Percentiles rank a stretch among this genome's conserved stretches.
phyloP scores from a whole-genome alignment of 2,797 vertebrate species.

The Dromococcyx pavoninus region DNA sequence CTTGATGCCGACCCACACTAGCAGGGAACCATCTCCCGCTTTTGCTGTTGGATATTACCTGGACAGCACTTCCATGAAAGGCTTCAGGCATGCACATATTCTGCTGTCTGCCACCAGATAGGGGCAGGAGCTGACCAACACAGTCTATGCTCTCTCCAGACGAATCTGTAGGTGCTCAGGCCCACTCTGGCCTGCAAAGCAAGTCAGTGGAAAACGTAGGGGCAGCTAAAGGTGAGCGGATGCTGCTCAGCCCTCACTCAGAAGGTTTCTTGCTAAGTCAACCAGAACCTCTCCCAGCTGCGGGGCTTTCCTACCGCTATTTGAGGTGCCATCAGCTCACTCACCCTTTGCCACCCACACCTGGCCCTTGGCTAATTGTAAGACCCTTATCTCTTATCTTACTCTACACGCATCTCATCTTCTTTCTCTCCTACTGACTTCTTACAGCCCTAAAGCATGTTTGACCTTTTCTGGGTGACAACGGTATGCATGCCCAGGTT shows the following conservation, averaged over 20 bases:
- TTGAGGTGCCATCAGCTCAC: background rate
- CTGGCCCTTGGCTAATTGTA: background rate
- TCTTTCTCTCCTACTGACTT: constrained; percentile 20
- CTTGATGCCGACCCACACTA: background rate
- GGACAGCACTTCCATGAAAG: background rate
- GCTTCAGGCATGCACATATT: background rate
- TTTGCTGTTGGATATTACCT: background rate
- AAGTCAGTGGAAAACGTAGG: background rate
- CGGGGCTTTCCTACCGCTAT: background rate
- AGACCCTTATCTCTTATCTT: constrained; percentile 28
- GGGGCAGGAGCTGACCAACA: background rate
- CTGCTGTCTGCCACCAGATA: background rate
- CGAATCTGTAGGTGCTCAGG: background rate
- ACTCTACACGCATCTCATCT: background rate
- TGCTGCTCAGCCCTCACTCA: background rate
- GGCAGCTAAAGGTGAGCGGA: background rate
- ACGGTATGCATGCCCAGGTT: background rate
- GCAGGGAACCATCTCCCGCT: background rate
- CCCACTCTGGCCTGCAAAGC: background rate
- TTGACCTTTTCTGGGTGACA: constrained; percentile 10
- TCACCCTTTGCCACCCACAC: background rate
- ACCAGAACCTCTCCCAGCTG: background rate
- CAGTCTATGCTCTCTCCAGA: background rate
- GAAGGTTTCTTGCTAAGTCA: background rate
- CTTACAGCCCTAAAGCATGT: background rate